phyloP scores from a whole-genome alignment of 2,888 invertebrate genomes.

The Microctonus hyperodae region DNA sequence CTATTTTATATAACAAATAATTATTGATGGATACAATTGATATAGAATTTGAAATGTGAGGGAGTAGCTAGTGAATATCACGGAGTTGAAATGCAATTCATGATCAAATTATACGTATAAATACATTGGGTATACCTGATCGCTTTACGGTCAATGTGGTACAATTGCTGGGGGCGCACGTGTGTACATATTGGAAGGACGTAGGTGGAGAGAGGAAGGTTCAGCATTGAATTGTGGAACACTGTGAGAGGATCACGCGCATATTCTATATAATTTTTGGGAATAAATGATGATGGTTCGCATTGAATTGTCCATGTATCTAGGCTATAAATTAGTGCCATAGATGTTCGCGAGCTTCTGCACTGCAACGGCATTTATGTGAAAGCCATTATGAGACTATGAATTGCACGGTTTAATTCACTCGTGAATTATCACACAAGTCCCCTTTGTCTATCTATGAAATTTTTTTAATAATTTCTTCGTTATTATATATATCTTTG shows the following conservation, averaged over 20 bases:
- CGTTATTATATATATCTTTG: not conserved
- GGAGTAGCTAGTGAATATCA: slow-evolving; percentile 7
- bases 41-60: not conserved
- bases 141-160: slow-evolving; percentile 42
- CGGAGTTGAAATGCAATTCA: slow-evolving; percentile 36
- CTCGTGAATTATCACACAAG: slow-evolving; percentile 25
- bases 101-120: slow-evolving; percentile 39
- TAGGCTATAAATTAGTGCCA: slow-evolving; percentile 29
- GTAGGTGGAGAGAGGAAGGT: not conserved
- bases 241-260: slow-evolving; percentile 11
- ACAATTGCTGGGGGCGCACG: slow-evolving; percentile 25
- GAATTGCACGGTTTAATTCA: slow-evolving; percentile 27
- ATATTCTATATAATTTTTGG: slow-evolving; percentile 17
- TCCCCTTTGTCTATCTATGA: slow-evolving; percentile 7
- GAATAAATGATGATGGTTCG: slow-evolving; percentile 29
- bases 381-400: slow-evolving; percentile 27
- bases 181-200: slow-evolving; percentile 1
- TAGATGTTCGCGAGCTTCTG: slow-evolving; percentile 22
- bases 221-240: not conserved
- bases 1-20: no score
- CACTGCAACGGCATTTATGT: slow-evolving; percentile 7
- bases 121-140: slow-evolving; percentile 39
- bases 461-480: not conserved
- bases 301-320: slow-evolving; percentile 31
- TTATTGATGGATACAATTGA: no score